Evolutionary conservation across 2,888 invertebrate genomes (phyloP).

Genomic region (Proisotoma minuta): DNA sequence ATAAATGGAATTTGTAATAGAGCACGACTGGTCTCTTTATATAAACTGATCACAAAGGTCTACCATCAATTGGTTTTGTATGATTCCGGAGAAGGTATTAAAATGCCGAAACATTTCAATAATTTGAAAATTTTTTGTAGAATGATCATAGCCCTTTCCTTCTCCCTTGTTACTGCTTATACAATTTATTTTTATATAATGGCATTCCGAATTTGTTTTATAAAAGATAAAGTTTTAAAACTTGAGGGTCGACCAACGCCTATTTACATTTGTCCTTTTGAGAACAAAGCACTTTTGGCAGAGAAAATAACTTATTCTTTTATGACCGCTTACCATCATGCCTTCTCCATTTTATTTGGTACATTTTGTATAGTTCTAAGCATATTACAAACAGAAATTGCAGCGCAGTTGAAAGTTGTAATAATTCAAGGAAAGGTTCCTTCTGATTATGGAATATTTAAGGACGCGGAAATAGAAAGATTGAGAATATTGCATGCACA

Average conservation of each 20-base stretch:
- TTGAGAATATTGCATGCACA: constrained; percentile 21
- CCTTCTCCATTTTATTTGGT: constrained; percentile 18
- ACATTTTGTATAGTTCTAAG: constrained; percentile 17
- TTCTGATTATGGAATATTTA: background rate
- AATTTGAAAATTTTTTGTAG: no score
- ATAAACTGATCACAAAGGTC: no score
- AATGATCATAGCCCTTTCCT: no score
- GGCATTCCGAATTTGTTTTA: background rate
- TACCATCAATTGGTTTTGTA: no score
- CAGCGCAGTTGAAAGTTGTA: constrained; percentile 12
- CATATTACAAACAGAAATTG: constrained; percentile 19
- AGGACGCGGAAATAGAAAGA: constrained; percentile 16
- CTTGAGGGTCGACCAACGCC: background rate
- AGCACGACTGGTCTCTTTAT: background rate
- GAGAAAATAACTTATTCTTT: constrained; percentile 2
- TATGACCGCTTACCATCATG: constrained; percentile 7
- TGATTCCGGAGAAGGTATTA: no score
- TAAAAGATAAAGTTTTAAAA: background rate
- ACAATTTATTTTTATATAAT: no score
- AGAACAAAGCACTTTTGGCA: background rate
- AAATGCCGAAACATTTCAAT: background rate
- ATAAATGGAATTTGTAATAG: background rate
- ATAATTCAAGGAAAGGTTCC: background rate
- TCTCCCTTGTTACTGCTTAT: no score
- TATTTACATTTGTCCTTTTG: background rate